These are phyloP conservation scores for Lucilia cuprina DNA, from an alignment of 1,140 invertebrate genomes.

Conservation along the genomic window DNA sequence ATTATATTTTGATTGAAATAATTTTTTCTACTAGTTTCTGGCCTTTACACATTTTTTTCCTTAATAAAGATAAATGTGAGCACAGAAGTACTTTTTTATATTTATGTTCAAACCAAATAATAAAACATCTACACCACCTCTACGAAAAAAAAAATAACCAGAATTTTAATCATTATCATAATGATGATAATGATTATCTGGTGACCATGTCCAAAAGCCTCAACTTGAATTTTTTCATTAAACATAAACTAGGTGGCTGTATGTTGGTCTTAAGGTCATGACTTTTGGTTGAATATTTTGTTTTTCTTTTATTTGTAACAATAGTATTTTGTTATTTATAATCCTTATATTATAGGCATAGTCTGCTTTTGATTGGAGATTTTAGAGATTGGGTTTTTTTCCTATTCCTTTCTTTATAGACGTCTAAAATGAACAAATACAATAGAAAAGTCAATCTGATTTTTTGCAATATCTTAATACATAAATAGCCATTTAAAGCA, in stretches of 20 bases:
- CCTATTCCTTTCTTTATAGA: not conserved
- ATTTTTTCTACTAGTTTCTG: not conserved
- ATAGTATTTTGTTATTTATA: not conserved
- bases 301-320: not conserved
- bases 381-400: not conserved
- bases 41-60: not conserved
- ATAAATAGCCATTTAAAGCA: too few relatives aligned
- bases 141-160: not conserved
- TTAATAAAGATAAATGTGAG: not conserved
- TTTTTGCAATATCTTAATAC: too few relatives aligned
- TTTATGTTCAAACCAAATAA: not conserved
- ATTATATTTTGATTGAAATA: not conserved
- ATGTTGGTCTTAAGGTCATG: not conserved
- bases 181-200: not conserved
- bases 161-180: not conserved
- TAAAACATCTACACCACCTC: not conserved
- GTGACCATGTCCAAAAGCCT: not conserved
- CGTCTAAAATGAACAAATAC: not conserved
- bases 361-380: not conserved
- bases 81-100: not conserved
- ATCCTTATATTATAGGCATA: not conserved
- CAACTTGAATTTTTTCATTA: not conserved
- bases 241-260: not conserved
- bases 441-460: too few relatives aligned
- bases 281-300: not conserved